Evolutionary conservation across 2,113 vertebrate species (phyloP).

Genomic region (Phylloscopus whistleri): DNA sequence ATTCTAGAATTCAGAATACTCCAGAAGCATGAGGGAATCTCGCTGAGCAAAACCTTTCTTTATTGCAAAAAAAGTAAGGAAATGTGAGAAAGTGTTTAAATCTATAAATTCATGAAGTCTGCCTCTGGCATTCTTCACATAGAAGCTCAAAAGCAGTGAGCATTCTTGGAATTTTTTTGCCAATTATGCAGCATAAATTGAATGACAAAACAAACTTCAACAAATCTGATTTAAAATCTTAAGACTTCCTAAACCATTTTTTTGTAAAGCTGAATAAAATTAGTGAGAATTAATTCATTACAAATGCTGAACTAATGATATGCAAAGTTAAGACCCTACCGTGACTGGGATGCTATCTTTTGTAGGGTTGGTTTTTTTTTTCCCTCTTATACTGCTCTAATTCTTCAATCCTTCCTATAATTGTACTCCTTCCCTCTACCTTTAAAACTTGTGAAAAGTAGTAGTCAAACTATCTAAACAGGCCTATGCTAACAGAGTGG

Average conservation of each 20-base stretch:
- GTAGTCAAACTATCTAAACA: neutral
- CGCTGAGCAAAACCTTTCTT: neutral
- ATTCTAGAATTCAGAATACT: neutral
- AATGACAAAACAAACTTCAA: neutral
- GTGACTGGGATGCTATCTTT: neutral
- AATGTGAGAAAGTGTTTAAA: neutral
- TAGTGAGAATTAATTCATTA: neutral
- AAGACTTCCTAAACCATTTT: neutral
- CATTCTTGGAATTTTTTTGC: neutral
- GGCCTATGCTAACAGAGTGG: neutral
- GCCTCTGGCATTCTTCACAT: neutral
- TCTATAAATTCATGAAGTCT: neutral
- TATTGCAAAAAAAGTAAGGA: neutral
- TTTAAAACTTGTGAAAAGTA: neutral
- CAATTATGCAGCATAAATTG: neutral
- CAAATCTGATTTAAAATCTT: neutral
- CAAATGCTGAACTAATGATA: neutral
- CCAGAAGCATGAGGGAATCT: neutral
- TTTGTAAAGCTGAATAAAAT: neutral
- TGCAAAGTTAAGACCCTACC: neutral
- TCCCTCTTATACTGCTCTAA: neutral
- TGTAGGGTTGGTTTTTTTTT: neutral
- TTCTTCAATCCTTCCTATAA: neutral
- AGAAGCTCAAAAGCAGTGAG: neutral
- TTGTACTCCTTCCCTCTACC: neutral